Percentiles rank a stretch among this genome's conserved stretches.
phyloP scores from a whole-genome alignment of 2,888 invertebrate species.

The Diabrotica balteata region DNA sequence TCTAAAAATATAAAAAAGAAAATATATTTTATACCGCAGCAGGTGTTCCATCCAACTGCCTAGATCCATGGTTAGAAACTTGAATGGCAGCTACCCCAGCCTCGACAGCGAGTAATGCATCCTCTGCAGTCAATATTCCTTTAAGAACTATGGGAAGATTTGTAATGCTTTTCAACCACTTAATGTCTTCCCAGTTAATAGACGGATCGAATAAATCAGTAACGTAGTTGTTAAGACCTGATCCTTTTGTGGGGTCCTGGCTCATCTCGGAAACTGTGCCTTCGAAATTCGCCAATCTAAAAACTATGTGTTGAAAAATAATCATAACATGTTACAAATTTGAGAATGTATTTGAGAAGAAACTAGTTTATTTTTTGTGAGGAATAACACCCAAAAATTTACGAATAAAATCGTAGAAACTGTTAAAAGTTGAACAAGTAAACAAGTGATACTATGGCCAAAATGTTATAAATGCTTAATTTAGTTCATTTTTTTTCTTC shows the following conservation, averaged over 20 bases:
- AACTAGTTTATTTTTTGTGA: too few species aligned
- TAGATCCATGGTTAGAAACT: constrained; percentile 94
- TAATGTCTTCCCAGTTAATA: constrained; percentile 84
- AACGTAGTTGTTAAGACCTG: constrained; percentile 82
- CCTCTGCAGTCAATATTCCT: constrained; percentile 86
- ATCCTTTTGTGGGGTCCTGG: constrained; percentile 59
- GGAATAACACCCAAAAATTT: too few species aligned
- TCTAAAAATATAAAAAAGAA: not conserved
- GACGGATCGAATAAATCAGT: constrained; percentile 78
- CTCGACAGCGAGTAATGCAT: constrained; percentile 78
- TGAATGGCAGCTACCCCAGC: constrained; percentile 80
- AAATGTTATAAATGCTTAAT: too few species aligned
- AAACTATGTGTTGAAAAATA: constrained; percentile 36
- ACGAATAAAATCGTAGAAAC: too few species aligned
- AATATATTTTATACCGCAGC: constrained; percentile 69
- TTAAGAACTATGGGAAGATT: constrained; percentile 81
- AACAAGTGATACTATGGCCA: too few species aligned
- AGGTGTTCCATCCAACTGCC: constrained; percentile 85
- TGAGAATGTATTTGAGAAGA: too few species aligned
- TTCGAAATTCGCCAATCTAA: constrained; percentile 82
- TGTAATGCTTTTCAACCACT: constrained; percentile 83
- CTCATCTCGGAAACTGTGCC: constrained; percentile 59
- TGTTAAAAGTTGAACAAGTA: too few species aligned
- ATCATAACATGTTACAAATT: too few species aligned
- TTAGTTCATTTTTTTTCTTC: too few species aligned